Evolutionary conservation across 2,888 invertebrate genomes (phyloP).

Genomic region (Entomobrya proxima): DNA sequence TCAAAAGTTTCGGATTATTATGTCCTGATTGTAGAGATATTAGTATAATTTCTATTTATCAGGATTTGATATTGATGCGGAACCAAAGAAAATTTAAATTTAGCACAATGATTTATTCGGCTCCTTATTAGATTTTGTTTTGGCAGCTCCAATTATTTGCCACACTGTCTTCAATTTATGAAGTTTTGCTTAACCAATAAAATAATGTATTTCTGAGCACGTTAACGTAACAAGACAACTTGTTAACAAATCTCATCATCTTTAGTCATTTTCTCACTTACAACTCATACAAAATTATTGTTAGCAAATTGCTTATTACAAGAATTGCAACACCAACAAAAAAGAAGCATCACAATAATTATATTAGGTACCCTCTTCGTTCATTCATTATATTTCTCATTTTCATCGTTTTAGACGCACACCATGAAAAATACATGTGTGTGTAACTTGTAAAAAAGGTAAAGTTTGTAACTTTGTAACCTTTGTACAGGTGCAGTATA

Average conservation of each 20-base stretch:
- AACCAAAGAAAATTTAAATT: too few relatives aligned
- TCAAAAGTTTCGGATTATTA: too few relatives aligned
- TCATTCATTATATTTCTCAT: not conserved
- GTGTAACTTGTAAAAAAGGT: too few relatives aligned
- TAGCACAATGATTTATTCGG: too few relatives aligned
- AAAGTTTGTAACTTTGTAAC: not conserved
- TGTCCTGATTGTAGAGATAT: too few relatives aligned
- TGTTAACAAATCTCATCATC: not conserved
- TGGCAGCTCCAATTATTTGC: too few relatives aligned
- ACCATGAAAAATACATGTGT: not conserved
- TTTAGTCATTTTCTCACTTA: not conserved
- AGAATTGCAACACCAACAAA: conserved; percentile 6
- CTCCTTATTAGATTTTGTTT: too few relatives aligned
- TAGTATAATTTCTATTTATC: too few relatives aligned
- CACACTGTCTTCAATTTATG: too few relatives aligned
- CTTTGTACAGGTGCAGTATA: not conserved
- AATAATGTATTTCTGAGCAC: not conserved
- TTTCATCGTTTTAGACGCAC: not conserved
- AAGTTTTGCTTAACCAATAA: not conserved
- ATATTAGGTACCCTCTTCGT: not conserved
- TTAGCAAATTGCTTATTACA: not conserved
- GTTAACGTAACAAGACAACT: not conserved
- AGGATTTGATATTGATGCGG: too few relatives aligned
- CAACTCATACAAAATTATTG: not conserved
- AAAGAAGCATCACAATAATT: not conserved